Conservation (phyloP, 2,113 vertebrate species). For the Helogale parvula region DNA sequence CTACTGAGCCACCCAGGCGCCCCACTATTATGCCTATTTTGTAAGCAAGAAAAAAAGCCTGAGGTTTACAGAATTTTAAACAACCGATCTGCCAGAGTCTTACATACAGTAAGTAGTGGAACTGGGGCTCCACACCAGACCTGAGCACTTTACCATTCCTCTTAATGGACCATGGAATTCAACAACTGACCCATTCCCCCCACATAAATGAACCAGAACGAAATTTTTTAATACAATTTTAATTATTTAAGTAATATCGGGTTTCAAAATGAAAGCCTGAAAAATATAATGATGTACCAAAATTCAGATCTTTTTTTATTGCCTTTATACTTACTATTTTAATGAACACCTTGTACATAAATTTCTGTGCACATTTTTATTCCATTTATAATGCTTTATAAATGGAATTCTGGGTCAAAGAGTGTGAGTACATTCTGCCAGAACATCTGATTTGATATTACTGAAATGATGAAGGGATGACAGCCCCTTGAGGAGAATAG, state of each 20-base stretch:
- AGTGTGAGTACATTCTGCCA: not conserved
- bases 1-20: too few species aligned
- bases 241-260: constrained; percentile 23
- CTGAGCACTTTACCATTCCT: not conserved
- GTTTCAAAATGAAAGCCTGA: constrained; percentile 35
- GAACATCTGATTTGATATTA: constrained; percentile 56
- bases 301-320: constrained; percentile 11
- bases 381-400: constrained; percentile 9
- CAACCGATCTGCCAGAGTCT: not conserved
- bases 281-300: constrained; percentile 46
- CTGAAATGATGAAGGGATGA: constrained; percentile 11
- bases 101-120: not conserved
- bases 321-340: constrained; percentile 45
- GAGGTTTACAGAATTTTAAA: constrained; percentile 29
- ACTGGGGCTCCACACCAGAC: not conserved
- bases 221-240: not conserved
- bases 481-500: not conserved
- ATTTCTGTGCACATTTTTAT: constrained; percentile 28
- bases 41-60: not conserved
- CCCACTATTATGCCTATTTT: not conserved
- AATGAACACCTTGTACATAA: constrained; percentile 19
- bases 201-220: not conserved
- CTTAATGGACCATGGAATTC: not conserved
- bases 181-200: not conserved
- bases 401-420: constrained; percentile 33